Evolutionary conservation across 2,113 vertebrate genomes (phyloP).

Genomic region (Ictalurus punctatus): DNA sequence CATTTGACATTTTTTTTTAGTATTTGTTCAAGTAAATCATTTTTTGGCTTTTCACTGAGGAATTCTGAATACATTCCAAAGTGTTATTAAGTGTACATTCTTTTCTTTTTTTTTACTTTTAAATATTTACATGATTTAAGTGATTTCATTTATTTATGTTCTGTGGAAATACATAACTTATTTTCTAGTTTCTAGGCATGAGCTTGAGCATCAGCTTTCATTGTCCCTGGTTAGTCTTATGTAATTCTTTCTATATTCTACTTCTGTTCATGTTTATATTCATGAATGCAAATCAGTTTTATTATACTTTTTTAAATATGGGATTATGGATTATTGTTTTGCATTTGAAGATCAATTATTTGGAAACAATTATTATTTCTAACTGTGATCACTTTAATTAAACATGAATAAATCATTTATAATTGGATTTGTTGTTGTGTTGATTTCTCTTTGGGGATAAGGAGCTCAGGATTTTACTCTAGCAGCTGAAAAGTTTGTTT

Average conservation of each 20-base stretch:
- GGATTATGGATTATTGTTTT: constrained; percentile 25
- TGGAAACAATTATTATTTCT: constrained; percentile 7
- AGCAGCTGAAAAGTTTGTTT: not conserved
- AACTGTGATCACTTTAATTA: constrained; percentile 30
- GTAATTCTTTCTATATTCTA: constrained; percentile 12
- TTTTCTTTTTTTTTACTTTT: not conserved
- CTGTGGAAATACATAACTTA: constrained; percentile 48
- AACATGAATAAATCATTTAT: constrained; percentile 30
- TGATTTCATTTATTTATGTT: constrained; percentile 42
- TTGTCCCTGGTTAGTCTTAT: constrained; percentile 3
- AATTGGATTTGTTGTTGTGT: not conserved
- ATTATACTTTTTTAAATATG: constrained; percentile 26
- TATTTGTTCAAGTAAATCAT: not conserved
- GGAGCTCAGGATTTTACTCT: not conserved
- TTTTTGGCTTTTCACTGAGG: not conserved
- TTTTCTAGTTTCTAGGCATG: constrained; percentile 18
- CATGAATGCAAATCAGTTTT: constrained; percentile 36
- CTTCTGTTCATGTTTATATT: constrained; percentile 18
- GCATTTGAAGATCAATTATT: constrained; percentile 14
- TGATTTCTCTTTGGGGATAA: not conserved
- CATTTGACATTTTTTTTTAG: not conserved
- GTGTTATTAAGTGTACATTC: constrained; percentile 32
- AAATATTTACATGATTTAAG: constrained; percentile 32
- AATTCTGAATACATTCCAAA: constrained; percentile 29
- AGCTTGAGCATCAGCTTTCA: not conserved